Evolutionary conservation across 2,797 vertebrate genomes (phyloP).

Genomic region (Oceanodroma leucorhoa): DNA sequence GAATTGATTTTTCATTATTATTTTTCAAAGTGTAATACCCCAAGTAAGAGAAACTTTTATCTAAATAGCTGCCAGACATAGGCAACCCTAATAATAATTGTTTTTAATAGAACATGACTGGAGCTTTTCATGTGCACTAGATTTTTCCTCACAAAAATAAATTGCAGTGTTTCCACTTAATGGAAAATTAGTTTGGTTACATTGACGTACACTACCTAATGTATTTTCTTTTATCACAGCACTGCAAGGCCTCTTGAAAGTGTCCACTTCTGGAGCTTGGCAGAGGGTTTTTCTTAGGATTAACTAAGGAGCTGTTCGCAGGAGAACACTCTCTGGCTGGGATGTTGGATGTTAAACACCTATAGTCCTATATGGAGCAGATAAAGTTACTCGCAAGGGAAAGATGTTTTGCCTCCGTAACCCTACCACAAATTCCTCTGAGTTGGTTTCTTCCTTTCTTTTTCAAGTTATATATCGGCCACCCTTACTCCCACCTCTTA

Average conservation of each 20-base stretch:
- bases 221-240: neutral
- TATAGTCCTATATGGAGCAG: neutral
- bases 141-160: neutral
- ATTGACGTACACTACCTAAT: neutral
- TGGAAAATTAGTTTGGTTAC: neutral
- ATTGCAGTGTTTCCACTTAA: neutral
- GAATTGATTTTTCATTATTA: neutral
- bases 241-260: neutral
- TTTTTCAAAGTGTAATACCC: neutral
- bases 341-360: neutral
- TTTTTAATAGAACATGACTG: neutral
- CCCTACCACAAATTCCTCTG: neutral
- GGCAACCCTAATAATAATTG: neutral
- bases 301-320: neutral
- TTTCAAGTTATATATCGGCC: neutral
- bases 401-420: neutral
- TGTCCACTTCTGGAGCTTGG: neutral
- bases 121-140: neutral
- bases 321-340: neutral
- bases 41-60: neutral
- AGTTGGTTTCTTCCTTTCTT: neutral
- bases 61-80: neutral
- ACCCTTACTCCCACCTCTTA: neutral
- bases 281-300: neutral
- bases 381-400: neutral